Evolutionary conservation across 2,888 invertebrate species (phyloP).

Genomic region (Mystacides longicornis): DNA sequence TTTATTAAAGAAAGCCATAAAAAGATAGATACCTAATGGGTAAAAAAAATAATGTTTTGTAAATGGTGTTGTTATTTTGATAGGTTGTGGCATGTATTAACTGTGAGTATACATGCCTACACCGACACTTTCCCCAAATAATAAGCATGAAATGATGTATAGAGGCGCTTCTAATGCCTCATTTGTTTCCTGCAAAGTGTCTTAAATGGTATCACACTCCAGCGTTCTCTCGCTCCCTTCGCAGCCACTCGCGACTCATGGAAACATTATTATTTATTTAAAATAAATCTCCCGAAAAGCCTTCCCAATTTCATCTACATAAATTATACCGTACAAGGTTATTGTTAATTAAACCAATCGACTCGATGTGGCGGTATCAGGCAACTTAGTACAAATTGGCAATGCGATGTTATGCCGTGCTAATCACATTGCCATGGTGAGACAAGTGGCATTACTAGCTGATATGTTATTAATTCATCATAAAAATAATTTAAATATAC

Average conservation of each 20-base stretch:
- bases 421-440: not conserved
- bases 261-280: slow-evolving; percentile 9
- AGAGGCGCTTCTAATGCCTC: slow-evolving; percentile 10
- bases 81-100: too few relatives aligned
- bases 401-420: not conserved
- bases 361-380: slow-evolving; percentile 1
- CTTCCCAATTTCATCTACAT: slow-evolving; percentile 5
- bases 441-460: too few relatives aligned
- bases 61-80: too few relatives aligned
- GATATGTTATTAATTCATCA: too few relatives aligned
- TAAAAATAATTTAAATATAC: too few relatives aligned
- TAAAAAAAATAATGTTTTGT: too few relatives aligned
- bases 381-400: slow-evolving; percentile 3
- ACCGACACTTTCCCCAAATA: too few relatives aligned
- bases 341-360: slow-evolving; percentile 8
- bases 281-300: slow-evolving; percentile 5
- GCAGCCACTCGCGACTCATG: not conserved
- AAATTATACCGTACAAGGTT: slow-evolving; percentile 8
- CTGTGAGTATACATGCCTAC: too few relatives aligned
- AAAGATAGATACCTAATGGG: too few relatives aligned
- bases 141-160: too few relatives aligned
- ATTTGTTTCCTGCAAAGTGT: slow-evolving; percentile 13
- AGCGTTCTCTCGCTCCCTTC: not conserved
- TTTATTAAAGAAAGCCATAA: too few relatives aligned
- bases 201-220: slow-evolving; percentile 8